Evolutionary conservation across 2,797 vertebrate species (phyloP).

Genomic region (Sandelia bainsii): DNA sequence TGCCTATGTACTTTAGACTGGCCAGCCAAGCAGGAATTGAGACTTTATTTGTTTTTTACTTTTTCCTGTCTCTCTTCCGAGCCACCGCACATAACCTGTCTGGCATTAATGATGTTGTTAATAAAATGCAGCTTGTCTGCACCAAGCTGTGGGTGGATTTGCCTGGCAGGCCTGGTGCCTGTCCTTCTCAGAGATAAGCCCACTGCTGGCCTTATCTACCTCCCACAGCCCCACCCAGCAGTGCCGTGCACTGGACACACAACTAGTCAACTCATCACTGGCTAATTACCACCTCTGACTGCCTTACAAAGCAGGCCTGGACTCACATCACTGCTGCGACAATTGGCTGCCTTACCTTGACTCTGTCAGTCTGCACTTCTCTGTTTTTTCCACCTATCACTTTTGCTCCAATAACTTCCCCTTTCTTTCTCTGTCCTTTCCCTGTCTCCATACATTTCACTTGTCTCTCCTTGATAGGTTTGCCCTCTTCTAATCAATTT

Average conservation of each 20-base stretch:
- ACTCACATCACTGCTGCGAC: slow-evolving; percentile 61
- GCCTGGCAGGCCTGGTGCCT: slow-evolving; percentile 89
- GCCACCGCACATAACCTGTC: slow-evolving; percentile 79
- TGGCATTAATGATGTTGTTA: slow-evolving; percentile 85
- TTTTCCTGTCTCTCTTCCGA: slow-evolving; percentile 65
- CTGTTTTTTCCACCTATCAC: slow-evolving; percentile 34
- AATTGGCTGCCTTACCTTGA: slow-evolving; percentile 53
- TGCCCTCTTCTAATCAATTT: slow-evolving; percentile 7
- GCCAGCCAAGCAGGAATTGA: slow-evolving; percentile 93
- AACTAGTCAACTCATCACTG: slow-evolving; percentile 84
- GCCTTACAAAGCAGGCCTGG: slow-evolving; percentile 79
- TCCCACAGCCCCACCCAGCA: slow-evolving; percentile 81
- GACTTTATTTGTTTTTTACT: slow-evolving; percentile 83
- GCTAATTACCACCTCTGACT: slow-evolving; percentile 85
- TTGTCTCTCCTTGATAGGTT: slow-evolving; percentile 17
- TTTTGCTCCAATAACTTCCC: background rate
- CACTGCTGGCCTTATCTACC: slow-evolving; percentile 81
- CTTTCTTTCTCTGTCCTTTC: slow-evolving; percentile 12
- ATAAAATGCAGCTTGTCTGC: slow-evolving; percentile 77
- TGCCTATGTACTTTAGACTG: slow-evolving; percentile 92
- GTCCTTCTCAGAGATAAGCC: slow-evolving; percentile 84
- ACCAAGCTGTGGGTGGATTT: slow-evolving; percentile 81
- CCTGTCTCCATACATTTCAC: slow-evolving; percentile 31
- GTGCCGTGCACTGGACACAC: slow-evolving; percentile 76
- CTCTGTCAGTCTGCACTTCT: slow-evolving; percentile 37